Evolutionary conservation across 2,888 invertebrate species (phyloP).

Genomic region (Crossocerus cetratus): DNA sequence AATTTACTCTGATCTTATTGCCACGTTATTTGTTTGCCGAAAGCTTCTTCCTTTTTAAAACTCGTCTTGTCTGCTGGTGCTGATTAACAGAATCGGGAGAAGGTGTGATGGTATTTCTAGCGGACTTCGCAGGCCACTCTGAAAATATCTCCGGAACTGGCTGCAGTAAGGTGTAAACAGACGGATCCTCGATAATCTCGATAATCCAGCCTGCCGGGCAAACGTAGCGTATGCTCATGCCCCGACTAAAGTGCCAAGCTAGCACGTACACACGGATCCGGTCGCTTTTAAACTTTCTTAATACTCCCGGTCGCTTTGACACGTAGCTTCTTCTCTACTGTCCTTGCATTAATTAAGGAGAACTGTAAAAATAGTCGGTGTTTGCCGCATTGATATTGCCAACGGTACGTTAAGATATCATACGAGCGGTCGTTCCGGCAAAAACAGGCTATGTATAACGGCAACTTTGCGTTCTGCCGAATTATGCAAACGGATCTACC

Average conservation of each 20-base stretch:
- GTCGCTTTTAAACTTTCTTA: neutral
- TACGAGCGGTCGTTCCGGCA: no score
- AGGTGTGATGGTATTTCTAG: no score
- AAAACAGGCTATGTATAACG: neutral
- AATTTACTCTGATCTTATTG: neutral
- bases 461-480: slow-evolving; percentile 23
- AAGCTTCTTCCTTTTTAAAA: no score
- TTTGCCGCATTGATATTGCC: no score
- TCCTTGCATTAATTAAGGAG: no score
- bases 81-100: no score
- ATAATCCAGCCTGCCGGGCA: slow-evolving; percentile 56
- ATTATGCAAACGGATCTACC: slow-evolving; percentile 59
- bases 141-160: slow-evolving; percentile 48
- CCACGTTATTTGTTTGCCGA: neutral
- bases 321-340: neutral
- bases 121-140: slow-evolving; percentile 23
- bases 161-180: slow-evolving; percentile 43
- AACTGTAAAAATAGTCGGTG: no score
- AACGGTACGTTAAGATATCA: no score
- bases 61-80: no score
- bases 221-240: slow-evolving; percentile 52
- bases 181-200: slow-evolving; percentile 57
- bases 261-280: slow-evolving; percentile 18
- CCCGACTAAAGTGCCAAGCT: slow-evolving; percentile 8
- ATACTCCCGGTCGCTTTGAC: neutral